These are phyloP conservation scores for Pachydiplax longipennis DNA, from an alignment of 2,888 invertebrate genomes.

Conservation along the genomic window DNA sequence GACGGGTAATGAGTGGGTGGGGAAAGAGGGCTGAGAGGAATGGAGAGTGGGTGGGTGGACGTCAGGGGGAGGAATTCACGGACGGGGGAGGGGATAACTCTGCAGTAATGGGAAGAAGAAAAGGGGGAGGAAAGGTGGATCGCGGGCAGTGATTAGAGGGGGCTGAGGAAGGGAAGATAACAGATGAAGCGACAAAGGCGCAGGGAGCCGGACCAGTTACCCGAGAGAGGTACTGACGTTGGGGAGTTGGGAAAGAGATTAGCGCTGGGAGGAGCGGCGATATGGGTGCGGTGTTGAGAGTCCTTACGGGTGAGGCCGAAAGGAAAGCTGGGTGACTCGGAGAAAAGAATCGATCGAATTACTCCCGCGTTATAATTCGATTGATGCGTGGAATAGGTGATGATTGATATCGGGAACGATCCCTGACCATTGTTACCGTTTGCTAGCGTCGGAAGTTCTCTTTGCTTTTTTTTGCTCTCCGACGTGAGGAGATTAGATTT, in stretches of 20 bases:
- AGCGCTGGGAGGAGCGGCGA: background rate
- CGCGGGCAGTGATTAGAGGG: background rate
- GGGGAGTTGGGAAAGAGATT: background rate
- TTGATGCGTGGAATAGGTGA: background rate
- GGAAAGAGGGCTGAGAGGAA: slow-evolving; percentile 45
- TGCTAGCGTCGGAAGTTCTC: background rate
- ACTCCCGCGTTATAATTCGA: background rate
- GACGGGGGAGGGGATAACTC: background rate
- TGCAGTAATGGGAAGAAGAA: background rate
- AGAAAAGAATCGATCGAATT: background rate
- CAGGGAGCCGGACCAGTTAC: background rate
- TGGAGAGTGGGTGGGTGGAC: slow-evolving; percentile 27
- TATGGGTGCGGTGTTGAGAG: background rate
- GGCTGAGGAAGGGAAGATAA: background rate
- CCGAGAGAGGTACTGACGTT: background rate
- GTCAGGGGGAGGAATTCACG: slow-evolving; percentile 40
- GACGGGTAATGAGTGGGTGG: slow-evolving; percentile 27
- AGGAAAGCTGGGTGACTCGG: background rate
- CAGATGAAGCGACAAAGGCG: slow-evolving; percentile 16
- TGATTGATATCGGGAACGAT: background rate
- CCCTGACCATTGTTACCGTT: background rate
- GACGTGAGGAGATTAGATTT: background rate
- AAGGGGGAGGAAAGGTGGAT: background rate
- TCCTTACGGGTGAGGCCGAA: background rate
- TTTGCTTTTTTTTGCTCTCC: background rate